Percentiles rank a stretch among this genome's conserved stretches.
phyloP scores from a whole-genome alignment of 2,888 invertebrate species.

The Agriopis leucophaearia region DNA sequence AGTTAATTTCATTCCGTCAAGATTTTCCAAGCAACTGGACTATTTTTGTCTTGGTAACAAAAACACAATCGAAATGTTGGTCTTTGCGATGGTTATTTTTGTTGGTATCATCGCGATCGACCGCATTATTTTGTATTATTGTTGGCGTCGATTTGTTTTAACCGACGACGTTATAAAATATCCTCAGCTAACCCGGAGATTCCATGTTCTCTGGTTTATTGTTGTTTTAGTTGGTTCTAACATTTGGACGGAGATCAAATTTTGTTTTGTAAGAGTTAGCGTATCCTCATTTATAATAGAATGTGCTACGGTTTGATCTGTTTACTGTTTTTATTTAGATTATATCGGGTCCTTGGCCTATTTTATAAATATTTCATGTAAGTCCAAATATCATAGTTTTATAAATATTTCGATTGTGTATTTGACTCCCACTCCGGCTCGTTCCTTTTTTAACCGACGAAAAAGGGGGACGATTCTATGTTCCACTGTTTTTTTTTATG shows the following conservation, averaged over 20 bases:
- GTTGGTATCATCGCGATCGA: slow-evolving; percentile 19
- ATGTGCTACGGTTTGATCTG: slow-evolving; percentile 13
- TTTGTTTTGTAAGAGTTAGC: slow-evolving; percentile 23
- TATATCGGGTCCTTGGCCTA: slow-evolving; percentile 11
- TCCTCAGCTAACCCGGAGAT: slow-evolving; percentile 18
- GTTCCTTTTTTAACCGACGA: too few relatives aligned
- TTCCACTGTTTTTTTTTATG: too few relatives aligned
- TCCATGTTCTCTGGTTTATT: slow-evolving; percentile 24
- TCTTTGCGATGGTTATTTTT: slow-evolving; percentile 34
- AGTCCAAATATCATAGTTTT: neutral
- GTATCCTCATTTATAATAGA: slow-evolving; percentile 10
- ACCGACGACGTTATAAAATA: slow-evolving; percentile 27
- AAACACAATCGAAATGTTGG: slow-evolving; percentile 43
- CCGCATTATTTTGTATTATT: slow-evolving; percentile 35
- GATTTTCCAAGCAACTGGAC: slow-evolving; percentile 34
- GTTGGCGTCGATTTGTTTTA: slow-evolving; percentile 39
- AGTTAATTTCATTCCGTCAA: slow-evolving; percentile 32
- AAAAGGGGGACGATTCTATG: too few relatives aligned
- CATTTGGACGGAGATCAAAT: slow-evolving; percentile 36
- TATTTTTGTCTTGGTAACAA: slow-evolving; percentile 41
- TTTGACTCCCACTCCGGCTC: too few relatives aligned
- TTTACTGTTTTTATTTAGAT: slow-evolving; percentile 3
- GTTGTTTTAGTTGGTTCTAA: slow-evolving; percentile 26
- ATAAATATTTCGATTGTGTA: too few relatives aligned
- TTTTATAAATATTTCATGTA: neutral